Base-by-base conservation (phyloP, 2,797 vertebrate species). In the Dendrocincla tyrannina region DNA sequence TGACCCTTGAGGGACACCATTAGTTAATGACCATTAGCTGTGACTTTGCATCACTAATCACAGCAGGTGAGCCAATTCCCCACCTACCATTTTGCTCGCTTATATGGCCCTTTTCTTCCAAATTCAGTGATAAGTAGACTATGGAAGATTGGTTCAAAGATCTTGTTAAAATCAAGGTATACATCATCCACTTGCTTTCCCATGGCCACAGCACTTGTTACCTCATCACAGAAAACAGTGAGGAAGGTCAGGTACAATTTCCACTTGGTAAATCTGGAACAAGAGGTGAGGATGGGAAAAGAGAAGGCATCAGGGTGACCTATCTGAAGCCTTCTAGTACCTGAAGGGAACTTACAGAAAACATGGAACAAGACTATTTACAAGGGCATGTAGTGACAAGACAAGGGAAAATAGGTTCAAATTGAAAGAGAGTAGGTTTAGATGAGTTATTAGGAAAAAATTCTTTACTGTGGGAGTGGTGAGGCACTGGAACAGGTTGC, bases 361-460 rank as follows among this genome's bases (percentile, higher is more conserved):
- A 63, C 6, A n/a, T 44, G 64, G 11, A 6, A 16, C 10, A 49
- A 62, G 49, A n/a, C 7, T 69, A 10, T 55, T 55, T 49, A 17
- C 0, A 0, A 62, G 35, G 55, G 16, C 11, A 25, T n/a, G 16
- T 15, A 56, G 28, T 17, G 23, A 49, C 23, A 69, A 27, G 9
- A 63, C 0, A 0, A 63, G 27, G 19, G 6, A 23, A 10, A 42
- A 37, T n/a, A n/a, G 11, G 2, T n/a, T 76, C 24, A 63, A 50
- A 50, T 9, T 76, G 23, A 62, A 68, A n/a, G 27, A 42, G 2
- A 49, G 5, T 37, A 50, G 11, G 9, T n/a, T 76, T 56, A 83
- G 19, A 42, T 49, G 9, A 20, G 7, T 55, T 49, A 56, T 49
- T 17, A 63, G 13, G 6, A 9, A 68, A 42, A 74, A n/a, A 7